Evolutionary conservation across 2,888 invertebrate genomes (phyloP), one percentile per base, ranked within the genome.

Genomic region (Eudemis profundana): DNA sequence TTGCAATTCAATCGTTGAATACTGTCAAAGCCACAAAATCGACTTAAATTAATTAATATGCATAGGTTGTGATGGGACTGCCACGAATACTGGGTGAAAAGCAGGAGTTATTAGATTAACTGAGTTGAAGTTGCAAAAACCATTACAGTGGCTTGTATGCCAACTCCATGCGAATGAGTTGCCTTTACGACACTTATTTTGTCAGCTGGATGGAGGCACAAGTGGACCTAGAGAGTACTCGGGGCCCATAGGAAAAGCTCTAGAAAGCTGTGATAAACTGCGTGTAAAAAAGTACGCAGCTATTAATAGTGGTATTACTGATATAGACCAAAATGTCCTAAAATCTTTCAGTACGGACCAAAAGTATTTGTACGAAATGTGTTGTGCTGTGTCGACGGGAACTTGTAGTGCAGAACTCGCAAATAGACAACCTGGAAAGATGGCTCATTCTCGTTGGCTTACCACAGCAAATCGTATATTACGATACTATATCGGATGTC

Each of bases 171-270:
- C 67, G 36, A 76, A 75, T 69, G 76, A 76, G 54, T 61, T 74
- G 49, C 73, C 68, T 2, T 53, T 76, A 3, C 56, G 73, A n/a
- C 74, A 77, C 69, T 69, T 78, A 29, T 72, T 78, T 61, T 15
- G 61, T n/a, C 36, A 61, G 33, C 53, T 75, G 29, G 70, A 78
- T 69, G 74, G 75, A 10, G 51, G 42, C 21, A 77, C 72, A 21
- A 66, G 69, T 33, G 77, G 77, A n/a, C 76, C 77, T 36, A 51
- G 14, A 46, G 51, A 56, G 12, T 78, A 71, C 67, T 65, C 66
- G 15, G 75, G 76, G 5, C 66, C 70, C 53, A 70, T 78, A n/a
- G 74, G 75, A 50, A 78, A 74, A 70, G 7, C 10, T 10, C 57
- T 74, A 23, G 53, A 56, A 15, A 65, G 1, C 38, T 72, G 72